Base-by-base conservation (phyloP, 1,140 invertebrate genomes). In the Temnothorax longispinosus region DNA sequence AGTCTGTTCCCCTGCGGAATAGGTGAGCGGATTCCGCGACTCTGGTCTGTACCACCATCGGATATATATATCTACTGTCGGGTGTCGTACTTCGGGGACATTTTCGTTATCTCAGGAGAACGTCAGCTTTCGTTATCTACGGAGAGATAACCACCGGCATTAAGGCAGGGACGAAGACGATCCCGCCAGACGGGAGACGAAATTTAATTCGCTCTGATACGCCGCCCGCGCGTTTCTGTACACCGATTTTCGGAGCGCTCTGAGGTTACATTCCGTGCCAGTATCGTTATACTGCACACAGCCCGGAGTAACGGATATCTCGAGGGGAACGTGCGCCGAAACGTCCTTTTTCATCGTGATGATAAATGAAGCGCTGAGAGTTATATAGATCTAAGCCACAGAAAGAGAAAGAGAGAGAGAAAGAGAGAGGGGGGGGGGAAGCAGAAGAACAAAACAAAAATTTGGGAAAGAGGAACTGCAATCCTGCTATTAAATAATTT, bases 171-270 rank as follows among this genome's bases (percentile, higher is more conserved):
- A 41, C 50, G 72, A 78, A 47, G 64, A 89, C 64, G 72, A 87
- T 80, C 65, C 41, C 47, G 50, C 69, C 78, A 21, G 69, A 74
- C 54, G 76, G 69, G 86, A 69, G 86, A 64, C 74, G 60, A 92
- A 94, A 94, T 94, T 94, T 93, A 94, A 94, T 94, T 94, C 88
- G 89, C 75, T 35, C 52, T 21, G 89, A 90, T 89, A 77, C 85
- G 27, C 58, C 54, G 65, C 47, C 58, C 47, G 52, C 65, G 67
- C n/a, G 44, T 75, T 71, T 65, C 50, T 56, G 47, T 78, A 67
- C 47, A 65, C 47, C 60, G 60, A 85, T 85, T 85, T 85, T 85
- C 82, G 35, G 74, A 41, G 38, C 50, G 35, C 47, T 65, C 15
- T 58, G 54, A 50, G 80, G 52, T 74, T 74, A 50, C 69, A 50